phyloP scores from a whole-genome alignment of 2,888 invertebrate genomes.

The Eulithis prunata region DNA sequence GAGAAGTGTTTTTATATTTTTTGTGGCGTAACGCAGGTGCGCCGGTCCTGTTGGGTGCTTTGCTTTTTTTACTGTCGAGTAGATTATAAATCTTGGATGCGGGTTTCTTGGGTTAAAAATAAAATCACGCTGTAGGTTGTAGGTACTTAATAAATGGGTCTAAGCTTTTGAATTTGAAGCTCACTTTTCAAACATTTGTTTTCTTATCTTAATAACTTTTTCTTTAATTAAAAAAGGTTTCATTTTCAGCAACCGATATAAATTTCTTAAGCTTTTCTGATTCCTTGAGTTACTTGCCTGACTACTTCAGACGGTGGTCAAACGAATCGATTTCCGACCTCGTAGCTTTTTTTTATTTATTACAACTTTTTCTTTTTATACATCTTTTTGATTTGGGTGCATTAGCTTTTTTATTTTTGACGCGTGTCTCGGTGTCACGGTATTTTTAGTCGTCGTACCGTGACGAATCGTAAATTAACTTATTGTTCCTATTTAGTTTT shows the following conservation, averaged over 20 bases:
- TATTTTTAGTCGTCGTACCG: conserved; percentile 62
- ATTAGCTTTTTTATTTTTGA: conserved; percentile 63
- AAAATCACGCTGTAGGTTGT: conserved; percentile 18
- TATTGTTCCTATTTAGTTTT: conserved; percentile 63
- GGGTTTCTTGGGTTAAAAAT: conserved; percentile 20
- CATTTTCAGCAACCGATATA: background rate
- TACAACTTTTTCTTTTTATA: conserved; percentile 1
- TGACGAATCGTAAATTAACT: conserved; percentile 69
- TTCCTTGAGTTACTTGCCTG: conserved; percentile 1
- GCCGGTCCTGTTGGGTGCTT: conserved; percentile 55
- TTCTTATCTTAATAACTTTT: no score
- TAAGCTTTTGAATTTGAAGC: background rate
- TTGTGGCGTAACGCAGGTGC: conserved; percentile 77
- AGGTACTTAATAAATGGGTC: background rate
- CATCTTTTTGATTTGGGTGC: conserved; percentile 39
- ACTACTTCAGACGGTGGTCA: conserved; percentile 14
- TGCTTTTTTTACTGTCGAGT: conserved; percentile 46
- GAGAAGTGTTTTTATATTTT: conserved; percentile 57
- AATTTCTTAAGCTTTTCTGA: background rate
- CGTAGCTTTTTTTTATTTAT: conserved; percentile 22
- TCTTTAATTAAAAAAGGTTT: background rate
- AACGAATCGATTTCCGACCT: conserved; percentile 17
- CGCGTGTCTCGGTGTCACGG: conserved; percentile 70
- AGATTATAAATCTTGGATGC: conserved; percentile 37
- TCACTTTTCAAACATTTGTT: background rate